Base-by-base conservation (phyloP, 30 jellyfish, hydroid and myxozoan species). In the Hydractinia symbiolongicarpus region DNA sequence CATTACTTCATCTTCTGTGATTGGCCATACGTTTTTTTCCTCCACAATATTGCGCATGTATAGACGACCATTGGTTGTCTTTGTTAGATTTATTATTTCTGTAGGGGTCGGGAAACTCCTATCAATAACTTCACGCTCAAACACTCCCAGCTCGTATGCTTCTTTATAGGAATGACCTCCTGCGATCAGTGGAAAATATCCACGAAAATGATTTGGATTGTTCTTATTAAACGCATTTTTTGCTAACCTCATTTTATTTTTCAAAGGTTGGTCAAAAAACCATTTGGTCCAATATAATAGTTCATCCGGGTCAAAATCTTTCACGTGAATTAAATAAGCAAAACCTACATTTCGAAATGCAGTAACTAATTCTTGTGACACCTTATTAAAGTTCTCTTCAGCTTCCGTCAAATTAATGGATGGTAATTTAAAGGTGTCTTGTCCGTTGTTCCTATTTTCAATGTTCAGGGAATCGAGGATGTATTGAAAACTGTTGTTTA, bases 91-190 rank as follows among this genome's bases (percentile, higher is more conserved):
- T 53, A 75, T 51, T 11, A 80, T 67, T 9, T 79, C 90, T 5
- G 79, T 67, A 51, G 76, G 87, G 6, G 78, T 78, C 51, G 92
- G 79, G 50, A 58, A 55, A 19, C 82, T 71, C 14, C 14, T 66
- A 51, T 17, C 13, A 1, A 52, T 57, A 4, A 57, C 54, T 5
- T 78, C 54, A 30, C 11, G 30, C 11, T 73, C 84, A 52, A 84
- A 89, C 57, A 81, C 54, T 4, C 96, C 96, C 13, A 76, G 20
- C 56, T 89, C 95, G 52, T 79, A 81, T 19, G 96, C 96, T 76
- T 89, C 95, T 53, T 89, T 89, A 61, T 76, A 84, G 4, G 96
- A 89, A 62, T 89, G 95, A 4, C 96, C 96, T 0, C 95, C 96
- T 7, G 88, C 86, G 11, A 89, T 78, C 51, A 84, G 82, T 5